These are phyloP conservation scores for Cuculus canorus DNA, from an alignment of 2,797 vertebrate genomes.

Conservation along the genomic window DNA sequence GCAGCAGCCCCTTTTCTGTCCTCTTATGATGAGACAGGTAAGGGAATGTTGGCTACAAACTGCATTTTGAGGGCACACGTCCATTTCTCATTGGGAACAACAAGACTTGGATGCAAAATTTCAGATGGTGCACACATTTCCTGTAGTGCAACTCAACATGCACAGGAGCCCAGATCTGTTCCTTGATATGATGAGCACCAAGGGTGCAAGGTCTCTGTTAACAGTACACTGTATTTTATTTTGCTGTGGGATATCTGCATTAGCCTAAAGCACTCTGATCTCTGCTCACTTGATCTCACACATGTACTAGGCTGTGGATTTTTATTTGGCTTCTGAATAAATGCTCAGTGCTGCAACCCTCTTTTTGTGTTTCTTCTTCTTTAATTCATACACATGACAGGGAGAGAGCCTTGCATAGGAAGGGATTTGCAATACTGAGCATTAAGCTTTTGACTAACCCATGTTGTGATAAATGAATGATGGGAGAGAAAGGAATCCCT, in stretches of 20 bases:
- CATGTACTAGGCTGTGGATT: background rate
- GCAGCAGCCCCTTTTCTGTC: background rate
- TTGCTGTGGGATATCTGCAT: background rate
- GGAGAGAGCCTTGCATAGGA: background rate
- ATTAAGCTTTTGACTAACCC: background rate
- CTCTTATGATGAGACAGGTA: background rate
- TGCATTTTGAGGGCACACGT: accelerated
- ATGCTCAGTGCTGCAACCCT: background rate
- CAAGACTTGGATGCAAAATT: background rate
- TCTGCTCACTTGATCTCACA: background rate
- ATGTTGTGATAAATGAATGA: background rate
- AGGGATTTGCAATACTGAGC: background rate
- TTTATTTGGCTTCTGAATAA: background rate
- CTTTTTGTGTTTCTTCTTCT: background rate
- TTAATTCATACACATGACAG: no score
- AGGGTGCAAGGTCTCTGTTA: background rate
- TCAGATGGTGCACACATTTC: background rate
- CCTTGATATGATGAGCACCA: background rate
- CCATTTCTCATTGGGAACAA: background rate
- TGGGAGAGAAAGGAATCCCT: background rate
- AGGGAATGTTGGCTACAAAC: background rate
- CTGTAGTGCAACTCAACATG: accelerated
- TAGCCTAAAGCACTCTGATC: no score
- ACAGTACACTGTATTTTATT: background rate
- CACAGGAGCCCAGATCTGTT: background rate